Evolutionary conservation across 2,113 vertebrate species (phyloP).

Genomic region (Sinosuthora webbiana): DNA sequence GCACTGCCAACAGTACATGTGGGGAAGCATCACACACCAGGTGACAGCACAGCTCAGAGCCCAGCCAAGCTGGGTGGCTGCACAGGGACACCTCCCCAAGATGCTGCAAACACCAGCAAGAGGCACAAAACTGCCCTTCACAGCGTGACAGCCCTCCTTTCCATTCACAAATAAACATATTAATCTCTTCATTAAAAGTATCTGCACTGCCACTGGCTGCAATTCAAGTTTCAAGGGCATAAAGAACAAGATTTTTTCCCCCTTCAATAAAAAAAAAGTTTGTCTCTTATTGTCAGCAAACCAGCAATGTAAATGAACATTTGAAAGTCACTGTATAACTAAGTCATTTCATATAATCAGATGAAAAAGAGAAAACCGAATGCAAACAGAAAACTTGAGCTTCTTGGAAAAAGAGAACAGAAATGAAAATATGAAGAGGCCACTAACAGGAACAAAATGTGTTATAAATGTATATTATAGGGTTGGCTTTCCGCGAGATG

Average conservation of each 20-base stretch:
- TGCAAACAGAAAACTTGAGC: background rate
- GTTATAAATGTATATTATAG: no score
- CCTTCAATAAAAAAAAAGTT: background rate
- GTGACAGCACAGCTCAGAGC: background rate
- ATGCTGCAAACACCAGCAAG: background rate
- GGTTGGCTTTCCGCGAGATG: no score
- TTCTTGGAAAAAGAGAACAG: background rate
- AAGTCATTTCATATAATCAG: background rate
- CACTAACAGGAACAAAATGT: slow-evolving; percentile 1
- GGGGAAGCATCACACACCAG: fast-evolving
- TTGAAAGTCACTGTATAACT: slow-evolving; percentile 32
- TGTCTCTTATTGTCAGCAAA: slow-evolving; percentile 15
- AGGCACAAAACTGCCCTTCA: background rate
- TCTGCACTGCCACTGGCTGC: background rate
- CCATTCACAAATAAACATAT: background rate
- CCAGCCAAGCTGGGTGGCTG: background rate
- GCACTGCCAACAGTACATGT: background rate
- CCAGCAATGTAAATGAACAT: slow-evolving; percentile 23
- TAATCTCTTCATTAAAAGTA: slow-evolving; percentile 27
- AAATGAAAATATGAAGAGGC: slow-evolving; percentile 26
- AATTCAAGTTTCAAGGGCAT: slow-evolving; percentile 45
- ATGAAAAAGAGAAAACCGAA: background rate
- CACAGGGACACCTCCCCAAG: background rate
- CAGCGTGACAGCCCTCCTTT: background rate
- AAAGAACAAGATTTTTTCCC: background rate